Percentiles rank a stretch among this genome's conserved stretches.
Conservation (phyloP, 2,888 invertebrate genomes). For the Cosmia pyralina region DNA sequence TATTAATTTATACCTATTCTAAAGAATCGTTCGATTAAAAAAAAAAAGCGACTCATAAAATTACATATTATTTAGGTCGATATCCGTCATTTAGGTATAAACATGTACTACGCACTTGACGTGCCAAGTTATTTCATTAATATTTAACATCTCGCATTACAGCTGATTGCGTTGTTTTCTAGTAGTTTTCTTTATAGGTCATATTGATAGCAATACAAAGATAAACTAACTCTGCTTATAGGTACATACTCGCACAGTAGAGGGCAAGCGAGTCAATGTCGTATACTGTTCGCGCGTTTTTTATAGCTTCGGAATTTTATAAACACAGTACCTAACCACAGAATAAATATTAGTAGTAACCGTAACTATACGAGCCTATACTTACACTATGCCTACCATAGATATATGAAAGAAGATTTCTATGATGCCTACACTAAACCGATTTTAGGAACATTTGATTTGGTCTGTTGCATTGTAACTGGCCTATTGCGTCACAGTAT, state of each 20-base stretch:
- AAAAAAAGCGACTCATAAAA: neutral
- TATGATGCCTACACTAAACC: neutral
- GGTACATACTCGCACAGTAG: neutral
- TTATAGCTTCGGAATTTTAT: neutral
- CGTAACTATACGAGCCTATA: neutral
- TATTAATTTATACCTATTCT: conserved; percentile 6
- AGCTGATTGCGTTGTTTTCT: conserved; percentile 33
- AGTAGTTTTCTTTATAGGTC: conserved; percentile 36
- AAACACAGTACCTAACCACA: neutral
- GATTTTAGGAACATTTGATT: neutral
- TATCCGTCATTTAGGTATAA: neutral
- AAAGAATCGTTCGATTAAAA: conserved; percentile 15
- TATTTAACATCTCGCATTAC: conserved; percentile 18
- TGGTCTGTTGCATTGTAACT: neutral
- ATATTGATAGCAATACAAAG: conserved; percentile 35
- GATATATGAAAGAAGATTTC: too few relatives aligned
- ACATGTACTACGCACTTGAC: conserved; percentile 16
- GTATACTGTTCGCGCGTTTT: neutral
- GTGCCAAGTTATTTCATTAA: conserved; percentile 22
- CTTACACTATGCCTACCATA: too few relatives aligned
- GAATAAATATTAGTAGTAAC: too few relatives aligned
- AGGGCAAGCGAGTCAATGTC: conserved; percentile 37
- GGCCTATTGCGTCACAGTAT: neutral
- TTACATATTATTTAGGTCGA: neutral
- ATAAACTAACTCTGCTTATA: conserved; percentile 32